Conservation (phyloP, 2,113 vertebrate species). For the Phrynosoma blainvillii region DNA sequence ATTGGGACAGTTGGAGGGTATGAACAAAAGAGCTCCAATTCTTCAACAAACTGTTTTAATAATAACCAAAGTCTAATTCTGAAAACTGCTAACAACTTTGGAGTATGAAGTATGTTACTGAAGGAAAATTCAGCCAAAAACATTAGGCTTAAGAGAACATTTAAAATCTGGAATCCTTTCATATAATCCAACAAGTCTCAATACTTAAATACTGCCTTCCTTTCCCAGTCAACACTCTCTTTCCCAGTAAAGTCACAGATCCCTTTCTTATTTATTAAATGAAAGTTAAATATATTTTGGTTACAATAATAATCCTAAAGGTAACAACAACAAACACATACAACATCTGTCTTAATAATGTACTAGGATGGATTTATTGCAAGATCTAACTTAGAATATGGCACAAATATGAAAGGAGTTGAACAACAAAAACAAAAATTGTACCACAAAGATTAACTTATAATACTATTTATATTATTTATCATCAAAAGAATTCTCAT, state of each 20-base stretch:
- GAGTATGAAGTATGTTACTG: no score
- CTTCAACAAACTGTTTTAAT: no score
- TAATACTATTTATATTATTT: not conserved
- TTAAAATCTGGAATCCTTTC: not conserved
- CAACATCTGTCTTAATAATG: not conserved
- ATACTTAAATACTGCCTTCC: not conserved
- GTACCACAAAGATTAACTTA: not conserved
- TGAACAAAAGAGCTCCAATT: no score
- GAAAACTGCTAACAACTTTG: no score
- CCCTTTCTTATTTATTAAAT: not conserved
- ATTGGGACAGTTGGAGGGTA: no score
- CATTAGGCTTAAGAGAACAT: not conserved
- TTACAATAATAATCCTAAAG: not conserved
- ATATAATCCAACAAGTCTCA: not conserved
- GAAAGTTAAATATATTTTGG: not conserved
- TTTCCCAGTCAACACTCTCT: no score
- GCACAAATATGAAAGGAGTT: not conserved
- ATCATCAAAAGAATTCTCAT: not conserved
- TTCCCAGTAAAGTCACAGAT: not conserved
- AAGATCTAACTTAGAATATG: not conserved
- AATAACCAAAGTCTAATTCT: no score
- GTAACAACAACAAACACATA: not conserved
- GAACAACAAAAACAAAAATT: not conserved
- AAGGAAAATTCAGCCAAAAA: no score
- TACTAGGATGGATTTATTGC: not conserved